Evolutionary conservation across 2,113 vertebrate genomes (phyloP), one percentile per base, ranked within the genome.

Genomic region (Eurypyga helias): DNA sequence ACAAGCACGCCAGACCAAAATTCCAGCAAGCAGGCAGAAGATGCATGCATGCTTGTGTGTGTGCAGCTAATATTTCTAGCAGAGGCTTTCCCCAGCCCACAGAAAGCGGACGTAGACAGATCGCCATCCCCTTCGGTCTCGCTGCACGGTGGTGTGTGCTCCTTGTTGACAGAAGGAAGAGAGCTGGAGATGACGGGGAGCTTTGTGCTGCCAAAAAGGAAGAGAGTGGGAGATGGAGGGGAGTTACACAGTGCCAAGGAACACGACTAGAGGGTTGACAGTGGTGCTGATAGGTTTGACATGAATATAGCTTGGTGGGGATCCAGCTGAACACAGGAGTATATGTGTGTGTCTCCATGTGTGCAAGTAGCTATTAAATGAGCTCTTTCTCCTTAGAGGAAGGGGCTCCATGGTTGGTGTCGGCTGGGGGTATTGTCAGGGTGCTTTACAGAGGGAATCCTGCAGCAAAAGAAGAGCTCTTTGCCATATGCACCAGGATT

Each of bases 11-110:
- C 12, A 12, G 41, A 41, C 41, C 41, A 4, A 34, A 41, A 48
- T 24, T 54, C 46, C 38, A 67, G 49, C 11, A 2, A 45, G 13
- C n/a, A 10, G n/a, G 15, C 8, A 31, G 26, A 33, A 33, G 12
- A 1, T 5, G 16, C 1, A 1, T 13, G 16, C 17, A 3, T 7
- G 13, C 24, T 3, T 3, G 7, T 2, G 2, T 17, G 10, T 0
- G 4, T 36, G 25, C 13, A 61, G 21, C 31, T 26, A 49, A 13
- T 29, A 34, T 33, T 41, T 49, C 14, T 3, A 20, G 23, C 0
- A 2, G 24, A n/a, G 64, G 29, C 11, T 70, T 78, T 49, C 21
- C 31, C 49, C 55, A n/a, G 55, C 31, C 43, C 51, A 28, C 16
- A 5, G 11, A 62, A 78, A 51, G 24, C 1, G 3, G 29, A 55